phyloP scores from a whole-genome alignment of 37 sponge, comb jelly and placozoan species.

The Geodia barretti region DNA sequence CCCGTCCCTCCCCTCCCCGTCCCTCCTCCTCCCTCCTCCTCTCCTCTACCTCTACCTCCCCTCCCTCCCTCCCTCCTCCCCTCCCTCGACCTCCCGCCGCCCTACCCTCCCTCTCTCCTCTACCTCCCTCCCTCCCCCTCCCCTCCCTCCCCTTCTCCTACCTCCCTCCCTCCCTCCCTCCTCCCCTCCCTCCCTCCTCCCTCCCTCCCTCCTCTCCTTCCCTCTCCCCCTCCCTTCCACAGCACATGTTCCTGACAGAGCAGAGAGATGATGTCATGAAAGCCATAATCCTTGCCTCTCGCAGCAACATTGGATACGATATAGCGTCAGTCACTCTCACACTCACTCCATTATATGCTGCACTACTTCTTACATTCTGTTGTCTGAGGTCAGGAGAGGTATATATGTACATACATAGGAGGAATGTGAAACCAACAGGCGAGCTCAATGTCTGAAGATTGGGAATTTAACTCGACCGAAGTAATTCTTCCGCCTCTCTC shows the following conservation, averaged over 20 bases:
- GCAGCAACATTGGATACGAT: slow-evolving; percentile 64
- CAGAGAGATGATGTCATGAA: slow-evolving; percentile 78
- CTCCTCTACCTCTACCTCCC: neutral
- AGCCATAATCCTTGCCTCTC: slow-evolving; percentile 30
- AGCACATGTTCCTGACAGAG: slow-evolving; percentile 88
- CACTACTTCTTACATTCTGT: too few relatives aligned
- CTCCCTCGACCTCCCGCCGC: neutral
- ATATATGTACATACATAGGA: too few relatives aligned
- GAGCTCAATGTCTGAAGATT: too few relatives aligned
- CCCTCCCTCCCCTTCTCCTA: neutral
- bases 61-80: slow-evolving; percentile 12
- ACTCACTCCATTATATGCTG: neutral
- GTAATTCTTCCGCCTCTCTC: too few relatives aligned
- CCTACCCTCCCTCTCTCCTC: slow-evolving; percentile 11
- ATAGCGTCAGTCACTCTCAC: slow-evolving; percentile 39
- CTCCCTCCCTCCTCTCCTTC: neutral
- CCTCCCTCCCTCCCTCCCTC: slow-evolving; percentile 5
- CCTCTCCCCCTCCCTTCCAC: neutral
- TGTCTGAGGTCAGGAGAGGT: too few relatives aligned
- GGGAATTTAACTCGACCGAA: too few relatives aligned
- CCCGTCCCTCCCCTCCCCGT: too few relatives aligned
- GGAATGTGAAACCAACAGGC: too few relatives aligned
- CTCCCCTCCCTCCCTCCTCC: neutral
- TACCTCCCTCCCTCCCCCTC: slow-evolving; percentile 6
- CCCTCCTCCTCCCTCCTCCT: too few relatives aligned